These are phyloP conservation scores for Andrena trimmerana DNA, from an alignment of 2,888 invertebrate species.

Conservation along the genomic window DNA sequence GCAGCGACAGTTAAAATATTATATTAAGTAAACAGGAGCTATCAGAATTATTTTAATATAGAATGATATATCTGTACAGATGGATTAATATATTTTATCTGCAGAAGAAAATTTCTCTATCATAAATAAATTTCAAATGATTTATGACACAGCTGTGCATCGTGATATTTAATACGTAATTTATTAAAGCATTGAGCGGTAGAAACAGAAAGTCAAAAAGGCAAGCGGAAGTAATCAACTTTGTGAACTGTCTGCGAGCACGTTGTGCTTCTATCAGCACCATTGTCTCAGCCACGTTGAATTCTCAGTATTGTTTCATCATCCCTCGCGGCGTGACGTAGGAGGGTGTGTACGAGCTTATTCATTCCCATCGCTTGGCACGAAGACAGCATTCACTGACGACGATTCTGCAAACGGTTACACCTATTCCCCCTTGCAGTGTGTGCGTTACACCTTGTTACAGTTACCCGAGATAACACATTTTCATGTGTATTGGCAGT, in stretches of 20 bases:
- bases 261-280: slow-evolving; percentile 21
- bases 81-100: no score
- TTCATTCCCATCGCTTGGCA: slow-evolving; percentile 73
- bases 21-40: no score
- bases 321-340: slow-evolving; percentile 59
- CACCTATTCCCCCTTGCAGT: neutral
- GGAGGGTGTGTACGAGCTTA: slow-evolving; percentile 71
- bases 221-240: slow-evolving; percentile 14
- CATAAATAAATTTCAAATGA: no score
- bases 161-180: no score
- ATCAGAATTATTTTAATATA: no score
- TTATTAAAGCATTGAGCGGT: neutral
- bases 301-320: slow-evolving; percentile 51
- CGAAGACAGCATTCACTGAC: slow-evolving; percentile 6
- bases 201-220: neutral
- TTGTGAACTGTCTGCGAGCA: slow-evolving; percentile 27
- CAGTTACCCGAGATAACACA: neutral
- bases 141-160: no score
- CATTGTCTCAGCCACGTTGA: slow-evolving; percentile 50
- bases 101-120: no score
- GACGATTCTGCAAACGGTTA: neutral
- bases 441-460: neutral
- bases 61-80: no score
- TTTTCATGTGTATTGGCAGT: neutral
- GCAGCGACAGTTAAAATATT: no score